Evolutionary conservation across 2,797 vertebrate genomes (phyloP).

Genomic region (Tokudaia muenninki): DNA sequence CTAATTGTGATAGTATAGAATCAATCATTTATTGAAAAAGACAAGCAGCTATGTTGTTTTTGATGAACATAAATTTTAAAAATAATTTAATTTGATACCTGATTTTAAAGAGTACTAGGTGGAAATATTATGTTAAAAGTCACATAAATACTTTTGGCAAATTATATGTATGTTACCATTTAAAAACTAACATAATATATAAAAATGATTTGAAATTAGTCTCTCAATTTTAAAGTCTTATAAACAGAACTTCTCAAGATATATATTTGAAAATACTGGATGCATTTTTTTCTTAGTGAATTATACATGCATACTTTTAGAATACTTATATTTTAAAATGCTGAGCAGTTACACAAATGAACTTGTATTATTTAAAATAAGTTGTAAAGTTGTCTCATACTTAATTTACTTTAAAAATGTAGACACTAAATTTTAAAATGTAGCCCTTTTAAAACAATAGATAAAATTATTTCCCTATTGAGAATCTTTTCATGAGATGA

Average conservation of each 20-base stretch:
- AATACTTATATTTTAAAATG: slow-evolving; percentile 11
- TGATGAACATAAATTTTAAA: neutral
- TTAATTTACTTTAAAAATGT: neutral
- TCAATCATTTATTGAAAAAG: neutral
- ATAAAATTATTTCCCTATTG: neutral
- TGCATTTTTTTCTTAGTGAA: neutral
- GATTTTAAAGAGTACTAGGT: slow-evolving; percentile 16
- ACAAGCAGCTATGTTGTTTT: neutral
- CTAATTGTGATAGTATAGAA: neutral
- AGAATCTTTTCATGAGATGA: neutral
- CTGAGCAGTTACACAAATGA: neutral
- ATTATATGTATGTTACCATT: slow-evolving; percentile 11
- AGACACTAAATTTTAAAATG: neutral
- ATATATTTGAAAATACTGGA: neutral
- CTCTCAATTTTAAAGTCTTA: neutral
- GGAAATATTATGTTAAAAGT: slow-evolving; percentile 28
- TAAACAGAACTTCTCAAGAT: neutral
- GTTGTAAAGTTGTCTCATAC: neutral
- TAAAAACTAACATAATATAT: slow-evolving; percentile 45
- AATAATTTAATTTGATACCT: neutral
- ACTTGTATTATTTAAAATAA: neutral
- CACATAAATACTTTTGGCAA: slow-evolving; percentile 12
- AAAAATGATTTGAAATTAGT: slow-evolving; percentile 21
- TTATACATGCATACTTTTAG: neutral
- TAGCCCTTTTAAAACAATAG: neutral